phyloP scores from a whole-genome alignment of 2,888 invertebrate genomes.

The Andricus quercusramuli region DNA sequence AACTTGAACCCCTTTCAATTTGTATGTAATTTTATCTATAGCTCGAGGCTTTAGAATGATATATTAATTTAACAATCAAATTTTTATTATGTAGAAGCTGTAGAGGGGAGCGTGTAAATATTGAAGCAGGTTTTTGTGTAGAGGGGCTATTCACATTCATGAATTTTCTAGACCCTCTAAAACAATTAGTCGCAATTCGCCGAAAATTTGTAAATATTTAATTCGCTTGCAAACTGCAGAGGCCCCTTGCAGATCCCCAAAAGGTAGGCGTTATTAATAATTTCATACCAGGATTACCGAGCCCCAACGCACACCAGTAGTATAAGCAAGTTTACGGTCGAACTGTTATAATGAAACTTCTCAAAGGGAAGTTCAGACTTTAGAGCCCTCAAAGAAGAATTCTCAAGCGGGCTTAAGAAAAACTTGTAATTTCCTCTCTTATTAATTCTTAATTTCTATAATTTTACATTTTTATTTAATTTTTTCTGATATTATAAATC shows the following conservation, averaged over 20 bases:
- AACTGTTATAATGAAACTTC: constrained; percentile 33
- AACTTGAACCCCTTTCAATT: background rate
- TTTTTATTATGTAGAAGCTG: background rate
- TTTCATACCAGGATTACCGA: constrained; percentile 29
- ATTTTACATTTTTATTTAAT: background rate
- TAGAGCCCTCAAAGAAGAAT: constrained; percentile 28
- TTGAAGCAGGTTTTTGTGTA: background rate
- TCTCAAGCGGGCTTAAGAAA: constrained; percentile 1
- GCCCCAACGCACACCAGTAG: constrained; percentile 30
- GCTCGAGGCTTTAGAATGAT: background rate
- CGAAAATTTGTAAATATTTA: constrained; percentile 16
- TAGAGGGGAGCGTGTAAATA: background rate
- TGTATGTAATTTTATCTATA: background rate
- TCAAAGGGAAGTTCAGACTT: constrained; percentile 33
- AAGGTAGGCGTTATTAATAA: constrained; percentile 28
- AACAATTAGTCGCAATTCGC: constrained; percentile 12
- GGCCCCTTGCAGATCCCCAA: constrained; percentile 16
- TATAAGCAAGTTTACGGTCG: constrained; percentile 36
- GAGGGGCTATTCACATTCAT: background rate
- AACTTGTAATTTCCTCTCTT: background rate
- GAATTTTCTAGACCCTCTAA: constrained; percentile 14
- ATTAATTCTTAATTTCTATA: constrained; percentile 7
- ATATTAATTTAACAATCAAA: background rate
- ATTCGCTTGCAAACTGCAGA: constrained; percentile 6
- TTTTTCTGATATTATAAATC: background rate